Base-by-base conservation (phyloP, 2,888 invertebrate genomes). In the Tupiocoris notatus region DNA sequence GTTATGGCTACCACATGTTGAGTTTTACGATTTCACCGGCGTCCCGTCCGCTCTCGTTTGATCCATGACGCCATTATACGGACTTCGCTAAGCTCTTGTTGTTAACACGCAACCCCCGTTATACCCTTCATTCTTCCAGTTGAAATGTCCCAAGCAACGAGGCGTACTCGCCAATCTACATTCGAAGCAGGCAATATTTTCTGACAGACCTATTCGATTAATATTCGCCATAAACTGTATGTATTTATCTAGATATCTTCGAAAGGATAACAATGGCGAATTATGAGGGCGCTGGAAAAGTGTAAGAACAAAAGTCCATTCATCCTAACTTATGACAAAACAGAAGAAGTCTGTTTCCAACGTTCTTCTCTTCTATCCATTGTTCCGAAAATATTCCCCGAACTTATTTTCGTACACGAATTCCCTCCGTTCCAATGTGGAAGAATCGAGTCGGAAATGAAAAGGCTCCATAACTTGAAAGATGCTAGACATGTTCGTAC, bases 1-100 rank as follows among this genome's bases (percentile, higher is more conserved):
- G 73, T 73, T 73, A 73, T 73, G 73, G 63, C 39, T 39, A 12
- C 73, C 73, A 73, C 73, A 73, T 73, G 73, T 73, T 73, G 73
- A 73, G 63, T 62, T 73, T 73, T 73, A 73, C 73, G 73, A 73
- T 39, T 39, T 39, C 39, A 39, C 39, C 39, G 39, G 39, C 39
- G 6, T 39, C 39, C 73, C 63, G 62, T 73, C 62, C 73, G 62
- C 56, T 23, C 73, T 39, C 62, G 73, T 25, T 61, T 73, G 73
- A 73, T 73, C 73, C 61, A 73, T 63, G 73, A 73, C 73, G 39
- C 73, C 73, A 73, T 73, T 73, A 73, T 17, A 21, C 56, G 73
- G 39, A 62, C 3, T 63, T 62, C 20, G 73, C 63, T 39, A 73
- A 54, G 63, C 70, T 39, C 54, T 22, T 56, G 57, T 56, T 73